A percentile compares a stretch with the other conserved stretches of the same genome.
These are phyloP conservation scores for Apostichopus japonicus DNA, from an alignment of 35 echinoderm and acorn worm species.

Conservation along the genomic window DNA sequence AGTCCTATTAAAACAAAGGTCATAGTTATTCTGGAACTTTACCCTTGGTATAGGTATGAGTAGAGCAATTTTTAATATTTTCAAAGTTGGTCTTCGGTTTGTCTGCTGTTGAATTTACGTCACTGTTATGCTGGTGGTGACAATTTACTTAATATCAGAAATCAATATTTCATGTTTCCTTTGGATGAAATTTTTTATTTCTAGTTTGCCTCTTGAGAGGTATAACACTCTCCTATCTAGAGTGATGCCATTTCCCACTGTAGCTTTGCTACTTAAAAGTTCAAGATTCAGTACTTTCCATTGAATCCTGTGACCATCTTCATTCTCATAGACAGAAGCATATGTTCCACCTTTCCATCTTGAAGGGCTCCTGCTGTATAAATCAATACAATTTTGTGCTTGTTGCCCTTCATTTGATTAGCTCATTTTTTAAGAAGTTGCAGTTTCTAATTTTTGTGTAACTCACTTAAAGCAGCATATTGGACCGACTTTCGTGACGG, in stretches of 20 bases:
- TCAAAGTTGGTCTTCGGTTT: too few species aligned
- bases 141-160: neutral
- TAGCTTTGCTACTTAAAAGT: neutral
- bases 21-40: too few species aligned
- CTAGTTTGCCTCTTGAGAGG: neutral
- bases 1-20: too few species aligned
- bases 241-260: neutral
- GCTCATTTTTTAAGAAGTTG: neutral
- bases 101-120: neutral
- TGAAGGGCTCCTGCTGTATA: neutral
- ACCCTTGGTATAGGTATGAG: too few species aligned
- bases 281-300: neutral
- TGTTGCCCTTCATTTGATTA: neutral
- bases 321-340: too few species aligned
- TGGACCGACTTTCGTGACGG: too few species aligned
- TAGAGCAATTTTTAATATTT: too few species aligned
- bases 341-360: too few species aligned
- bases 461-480: too few species aligned
- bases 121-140: neutral
- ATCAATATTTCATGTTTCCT: neutral
- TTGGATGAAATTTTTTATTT: neutral
- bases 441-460: neutral
- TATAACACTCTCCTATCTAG: neutral
- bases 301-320: too few species aligned
- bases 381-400: neutral